A percentile compares a stretch with the other conserved stretches of the same genome.
These are phyloP conservation scores for Leucoraja ocellata DNA, from an alignment of 2,797 vertebrate species.

Conservation along the genomic window DNA sequence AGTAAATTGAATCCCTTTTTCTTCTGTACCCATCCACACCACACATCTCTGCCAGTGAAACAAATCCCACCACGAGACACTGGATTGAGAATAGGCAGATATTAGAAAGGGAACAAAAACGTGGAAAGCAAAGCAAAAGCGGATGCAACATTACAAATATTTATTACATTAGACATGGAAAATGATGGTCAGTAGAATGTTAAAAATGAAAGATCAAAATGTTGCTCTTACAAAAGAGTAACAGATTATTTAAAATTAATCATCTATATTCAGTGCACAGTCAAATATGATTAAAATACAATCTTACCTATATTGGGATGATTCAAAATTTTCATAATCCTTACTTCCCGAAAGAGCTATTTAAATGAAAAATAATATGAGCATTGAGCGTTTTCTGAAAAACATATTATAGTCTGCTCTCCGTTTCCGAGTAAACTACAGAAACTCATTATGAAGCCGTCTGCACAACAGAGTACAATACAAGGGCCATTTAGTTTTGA, in stretches of 20 bases:
- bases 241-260: neutral
- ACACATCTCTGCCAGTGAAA: neutral
- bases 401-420: no score
- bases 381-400: neutral
- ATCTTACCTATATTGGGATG: conserved; percentile 88
- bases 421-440: neutral
- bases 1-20: no score
- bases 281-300: conserved; percentile 40
- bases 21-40: no score
- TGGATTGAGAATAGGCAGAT: neutral
- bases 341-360: conserved; percentile 90
- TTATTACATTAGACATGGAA: neutral
- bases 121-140: neutral
- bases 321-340: conserved; percentile 94
- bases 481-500: neutral
- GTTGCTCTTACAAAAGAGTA: neutral
- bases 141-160: neutral
- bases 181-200: neutral
- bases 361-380: conserved; percentile 44
- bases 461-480: neutral
- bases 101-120: neutral
- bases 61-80: neutral
- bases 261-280: neutral
- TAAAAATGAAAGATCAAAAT: neutral
- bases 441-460: neutral